Base-by-base conservation (phyloP, 2,113 vertebrate species). In the Eolophus roseicapilla region DNA sequence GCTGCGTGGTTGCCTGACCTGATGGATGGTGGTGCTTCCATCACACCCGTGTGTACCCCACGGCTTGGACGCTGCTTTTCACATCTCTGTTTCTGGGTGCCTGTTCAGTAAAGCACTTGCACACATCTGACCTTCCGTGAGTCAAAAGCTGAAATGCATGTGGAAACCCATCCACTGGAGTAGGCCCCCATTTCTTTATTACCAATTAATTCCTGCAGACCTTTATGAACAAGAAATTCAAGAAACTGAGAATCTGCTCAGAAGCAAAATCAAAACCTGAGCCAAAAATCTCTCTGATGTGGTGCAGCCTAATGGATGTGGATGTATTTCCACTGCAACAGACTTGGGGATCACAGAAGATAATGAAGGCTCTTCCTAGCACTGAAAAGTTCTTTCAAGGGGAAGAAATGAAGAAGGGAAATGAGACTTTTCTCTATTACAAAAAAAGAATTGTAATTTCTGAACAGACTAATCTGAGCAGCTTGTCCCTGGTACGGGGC, bases 31-130 rank as follows among this genome's bases (percentile, higher is more conserved):
- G 11, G 6, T 33, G 60, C 57, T 71, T 68, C 59, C 8, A 0
- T 24, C 82, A 27, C 91, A 59, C 73, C 52, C 7, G 1, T 11
- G 4, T 7, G 3, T 60, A 28, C 49, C 59, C 46, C 78, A 89
- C 60, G 71, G 86, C 97, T 96, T 95, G 86, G 94, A 96, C 95
- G 94, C 90, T 53, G 96, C 93, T 86, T 96, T 96, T 95, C 94
- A 59, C 71, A 35, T 55, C 97, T 80, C 92, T 35, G 1, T 52
- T 94, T 92, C 94, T 21, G 79, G 53, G 75, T 6, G 4, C 47
- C 21, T 33, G 31, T 27, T 86, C 70, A 35, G 13, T 2, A 15
- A 46, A 79, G 43, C 50, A 28, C 55, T 33, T 4, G 39, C 64
- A 33, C 71, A 7, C 0, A 67, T 76, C 76, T 39, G 71, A 68